phyloP scores from a whole-genome alignment of 1,140 invertebrate genomes.

The Atta texana region DNA sequence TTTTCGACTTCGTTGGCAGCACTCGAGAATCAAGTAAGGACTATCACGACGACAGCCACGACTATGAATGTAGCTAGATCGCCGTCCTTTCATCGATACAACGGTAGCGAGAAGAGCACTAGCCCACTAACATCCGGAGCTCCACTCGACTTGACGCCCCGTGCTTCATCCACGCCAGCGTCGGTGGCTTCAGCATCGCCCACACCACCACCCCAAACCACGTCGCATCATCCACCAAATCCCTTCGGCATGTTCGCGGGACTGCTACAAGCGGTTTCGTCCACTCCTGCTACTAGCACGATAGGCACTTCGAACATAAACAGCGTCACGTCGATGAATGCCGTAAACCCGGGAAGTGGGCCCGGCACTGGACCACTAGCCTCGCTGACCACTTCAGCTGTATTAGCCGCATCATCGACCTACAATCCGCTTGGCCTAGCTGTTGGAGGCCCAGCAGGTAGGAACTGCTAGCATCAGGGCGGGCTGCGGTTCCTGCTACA shows the following conservation, averaged over 20 bases:
- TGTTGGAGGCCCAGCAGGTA: constrained; percentile 92
- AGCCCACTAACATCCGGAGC: constrained; percentile 84
- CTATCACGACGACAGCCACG: constrained; percentile 88
- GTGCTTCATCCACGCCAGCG: constrained; percentile 84
- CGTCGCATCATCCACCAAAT: constrained; percentile 79
- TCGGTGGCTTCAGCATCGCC: constrained; percentile 83
- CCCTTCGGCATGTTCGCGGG: constrained; percentile 86
- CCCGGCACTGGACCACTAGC: constrained; percentile 87
- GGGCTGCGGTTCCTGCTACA: constrained; percentile 86
- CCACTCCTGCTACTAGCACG: constrained; percentile 79
- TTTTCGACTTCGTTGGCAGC: constrained; percentile 92
- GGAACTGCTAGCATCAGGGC: constrained; percentile 86
- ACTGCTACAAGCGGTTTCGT: constrained; percentile 85
- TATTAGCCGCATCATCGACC: constrained; percentile 89
- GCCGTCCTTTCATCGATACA: constrained; percentile 84
- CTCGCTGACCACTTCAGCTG: constrained; percentile 91
- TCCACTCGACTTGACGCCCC: constrained; percentile 83
- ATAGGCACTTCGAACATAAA: constrained; percentile 75
- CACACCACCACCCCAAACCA: constrained; percentile 79
- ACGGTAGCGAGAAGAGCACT: constrained; percentile 86
- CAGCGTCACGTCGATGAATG: constrained; percentile 77
- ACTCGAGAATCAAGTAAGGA: constrained; percentile 91
- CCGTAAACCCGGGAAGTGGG: constrained; percentile 69
- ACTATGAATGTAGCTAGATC: constrained; percentile 87
- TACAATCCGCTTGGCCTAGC: constrained; percentile 94